phyloP scores from a whole-genome alignment of 1,140 invertebrate genomes.

The Hycleus phaleratus region DNA sequence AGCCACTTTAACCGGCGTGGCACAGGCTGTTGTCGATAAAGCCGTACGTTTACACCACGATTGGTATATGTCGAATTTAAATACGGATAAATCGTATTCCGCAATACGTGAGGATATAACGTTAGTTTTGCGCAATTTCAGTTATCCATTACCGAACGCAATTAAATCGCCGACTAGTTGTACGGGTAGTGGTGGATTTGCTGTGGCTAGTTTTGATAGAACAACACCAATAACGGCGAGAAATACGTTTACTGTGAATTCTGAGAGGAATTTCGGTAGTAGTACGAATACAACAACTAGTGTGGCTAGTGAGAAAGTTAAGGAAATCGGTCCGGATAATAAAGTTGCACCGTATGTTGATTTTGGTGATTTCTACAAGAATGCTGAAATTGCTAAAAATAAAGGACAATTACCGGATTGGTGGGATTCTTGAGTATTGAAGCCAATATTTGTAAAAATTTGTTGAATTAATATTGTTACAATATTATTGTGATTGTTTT shows the following conservation, averaged over 20 bases:
- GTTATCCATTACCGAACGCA: slow-evolving; percentile 64
- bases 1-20: slow-evolving; percentile 70
- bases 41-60: slow-evolving; percentile 78
- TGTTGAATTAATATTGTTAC: slow-evolving; percentile 1
- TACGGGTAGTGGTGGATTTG: slow-evolving; percentile 43
- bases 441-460: slow-evolving; percentile 3
- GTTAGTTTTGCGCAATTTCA: slow-evolving; percentile 79
- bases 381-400: slow-evolving; percentile 44
- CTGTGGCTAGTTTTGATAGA: slow-evolving; percentile 20
- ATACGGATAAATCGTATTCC: slow-evolving; percentile 43
- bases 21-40: slow-evolving; percentile 81
- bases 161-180: slow-evolving; percentile 49
- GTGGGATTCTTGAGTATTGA: slow-evolving; percentile 19
- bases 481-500: slow-evolving; percentile 5
- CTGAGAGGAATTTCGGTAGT: slow-evolving; percentile 19
- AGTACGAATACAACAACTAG: slow-evolving; percentile 33
- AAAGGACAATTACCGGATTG: slow-evolving; percentile 29
- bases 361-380: slow-evolving; percentile 73
- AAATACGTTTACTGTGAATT: slow-evolving; percentile 30
- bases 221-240: slow-evolving; percentile 17
- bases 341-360: slow-evolving; percentile 74
- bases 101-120: slow-evolving; percentile 71
- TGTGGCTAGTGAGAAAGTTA: slow-evolving; percentile 24
- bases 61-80: slow-evolving; percentile 58
- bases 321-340: slow-evolving; percentile 29